Percentiles rank a stretch among this genome's conserved stretches.
Evolutionary conservation across 1,140 invertebrate species (phyloP).

Genomic region (Pectinophora gossypiella): DNA sequence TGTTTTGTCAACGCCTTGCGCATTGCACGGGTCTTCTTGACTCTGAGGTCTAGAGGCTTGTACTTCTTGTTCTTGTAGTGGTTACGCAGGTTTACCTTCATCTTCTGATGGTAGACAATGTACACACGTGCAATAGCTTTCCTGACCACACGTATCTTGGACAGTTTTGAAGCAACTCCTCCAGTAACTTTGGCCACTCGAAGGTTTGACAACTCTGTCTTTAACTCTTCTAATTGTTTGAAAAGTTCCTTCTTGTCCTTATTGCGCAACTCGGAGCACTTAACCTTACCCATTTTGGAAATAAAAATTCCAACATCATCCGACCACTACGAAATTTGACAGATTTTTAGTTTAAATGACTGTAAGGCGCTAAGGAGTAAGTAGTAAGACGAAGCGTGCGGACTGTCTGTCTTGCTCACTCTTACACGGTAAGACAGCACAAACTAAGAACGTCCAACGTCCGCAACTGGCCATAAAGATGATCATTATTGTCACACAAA

Average conservation of each 20-base stretch:
- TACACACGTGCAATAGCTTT: conserved; percentile 99
- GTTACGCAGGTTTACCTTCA: conserved; percentile 97
- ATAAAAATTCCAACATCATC: neutral
- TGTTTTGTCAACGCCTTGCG: conserved; percentile 91
- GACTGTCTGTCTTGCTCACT: no score
- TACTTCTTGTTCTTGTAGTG: conserved; percentile 97
- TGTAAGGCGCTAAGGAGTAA: no score
- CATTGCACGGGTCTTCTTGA: conserved; percentile 96
- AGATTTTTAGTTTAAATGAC: no score
- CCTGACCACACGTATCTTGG: conserved; percentile 98
- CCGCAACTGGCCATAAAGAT: no score
- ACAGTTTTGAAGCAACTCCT: conserved; percentile 96
- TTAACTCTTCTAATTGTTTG: conserved; percentile 97
- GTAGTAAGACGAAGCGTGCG: no score
- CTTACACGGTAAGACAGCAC: no score
- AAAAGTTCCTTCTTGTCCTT: conserved; percentile 98
- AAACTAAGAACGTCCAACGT: no score
- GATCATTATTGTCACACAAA: no score
- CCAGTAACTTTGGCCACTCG: conserved; percentile 98
- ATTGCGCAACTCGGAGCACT: conserved; percentile 94
- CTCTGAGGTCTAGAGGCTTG: conserved; percentile 96
- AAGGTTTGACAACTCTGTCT: conserved; percentile 93
- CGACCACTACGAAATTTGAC: neutral
- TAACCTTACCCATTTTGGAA: conserved; percentile 82
- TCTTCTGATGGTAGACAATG: conserved; percentile 99